Conservation (phyloP, 2,888 invertebrate species). For the Venusia cambrica region DNA sequence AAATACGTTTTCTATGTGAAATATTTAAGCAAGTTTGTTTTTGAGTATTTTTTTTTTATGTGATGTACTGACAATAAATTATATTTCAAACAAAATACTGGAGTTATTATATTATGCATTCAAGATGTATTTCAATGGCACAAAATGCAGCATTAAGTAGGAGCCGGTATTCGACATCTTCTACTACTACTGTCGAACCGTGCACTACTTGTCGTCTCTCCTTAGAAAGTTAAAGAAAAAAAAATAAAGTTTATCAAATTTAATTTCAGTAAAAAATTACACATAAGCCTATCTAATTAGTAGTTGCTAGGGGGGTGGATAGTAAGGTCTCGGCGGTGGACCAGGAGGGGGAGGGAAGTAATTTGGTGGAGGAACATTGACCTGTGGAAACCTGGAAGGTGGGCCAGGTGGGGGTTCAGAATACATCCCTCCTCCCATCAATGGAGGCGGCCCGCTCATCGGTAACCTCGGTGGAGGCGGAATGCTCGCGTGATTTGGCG, state of each 20-base stretch:
- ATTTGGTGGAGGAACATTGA: constrained; percentile 65
- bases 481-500: constrained; percentile 37
- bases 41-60: constrained; percentile 25
- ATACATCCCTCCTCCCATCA: constrained; percentile 49
- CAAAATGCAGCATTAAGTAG: too few relatives aligned
- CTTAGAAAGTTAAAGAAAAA: constrained; percentile 36
- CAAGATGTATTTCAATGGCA: too few relatives aligned
- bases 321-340: constrained; percentile 62
- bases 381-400: constrained; percentile 49
- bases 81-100: too few relatives aligned
- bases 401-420: constrained; percentile 65
- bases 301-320: constrained; percentile 63
- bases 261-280: constrained; percentile 69
- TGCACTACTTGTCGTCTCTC: too few relatives aligned
- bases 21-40: constrained; percentile 25
- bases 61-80: constrained; percentile 50
- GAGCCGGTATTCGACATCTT: too few relatives aligned
- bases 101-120: too few relatives aligned
- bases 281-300: constrained; percentile 44
- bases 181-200: too few relatives aligned
- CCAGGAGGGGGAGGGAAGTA: constrained; percentile 61
- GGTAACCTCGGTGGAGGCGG: constrained; percentile 62
- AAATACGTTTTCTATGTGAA: constrained; percentile 30
- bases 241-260: constrained; percentile 45
- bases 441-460: constrained; percentile 48